These are phyloP conservation scores for Rapana venosa DNA, from an alignment of 2,888 invertebrate genomes.

Conservation along the genomic window DNA sequence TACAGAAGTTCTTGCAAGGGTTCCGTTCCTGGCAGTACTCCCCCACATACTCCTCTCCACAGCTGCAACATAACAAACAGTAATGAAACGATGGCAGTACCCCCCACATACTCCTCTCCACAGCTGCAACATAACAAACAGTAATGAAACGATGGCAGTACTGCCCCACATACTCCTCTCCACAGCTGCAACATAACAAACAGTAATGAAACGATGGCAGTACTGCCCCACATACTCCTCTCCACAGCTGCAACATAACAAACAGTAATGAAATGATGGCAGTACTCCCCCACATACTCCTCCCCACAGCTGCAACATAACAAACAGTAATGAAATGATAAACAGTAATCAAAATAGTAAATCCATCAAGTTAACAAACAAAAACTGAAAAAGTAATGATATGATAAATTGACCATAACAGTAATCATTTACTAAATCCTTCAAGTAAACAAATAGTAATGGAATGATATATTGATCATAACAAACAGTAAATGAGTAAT, in stretches of 20 bases:
- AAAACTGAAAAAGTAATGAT: too few relatives aligned
- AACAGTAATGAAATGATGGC: conserved; percentile 81
- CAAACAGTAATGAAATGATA: too few relatives aligned
- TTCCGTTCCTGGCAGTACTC: conserved; percentile 96
- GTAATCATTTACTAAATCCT: conserved; percentile 91
- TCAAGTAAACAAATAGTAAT: conserved; percentile 33
- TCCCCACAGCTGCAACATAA: conserved; percentile 88
- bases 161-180: conserved; percentile 92
- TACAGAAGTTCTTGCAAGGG: conserved; percentile 90
- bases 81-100: conserved; percentile 85
- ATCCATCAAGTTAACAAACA: too few relatives aligned
- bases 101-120: conserved; percentile 92
- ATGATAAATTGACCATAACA: too few relatives aligned
- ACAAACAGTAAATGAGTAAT: too few relatives aligned
- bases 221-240: conserved; percentile 91
- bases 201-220: too few relatives aligned
- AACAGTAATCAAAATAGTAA: too few relatives aligned
- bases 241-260: conserved; percentile 86
- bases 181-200: conserved; percentile 85
- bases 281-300: conserved; percentile 94
- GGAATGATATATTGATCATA: too few relatives aligned
- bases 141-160: conserved; percentile 85
- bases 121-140: conserved; percentile 83
- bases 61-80: conserved; percentile 82
- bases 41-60: conserved; percentile 92